These are phyloP conservation scores for Ceramica pisi DNA, from an alignment of 2,888 invertebrate genomes.

Conservation along the genomic window DNA sequence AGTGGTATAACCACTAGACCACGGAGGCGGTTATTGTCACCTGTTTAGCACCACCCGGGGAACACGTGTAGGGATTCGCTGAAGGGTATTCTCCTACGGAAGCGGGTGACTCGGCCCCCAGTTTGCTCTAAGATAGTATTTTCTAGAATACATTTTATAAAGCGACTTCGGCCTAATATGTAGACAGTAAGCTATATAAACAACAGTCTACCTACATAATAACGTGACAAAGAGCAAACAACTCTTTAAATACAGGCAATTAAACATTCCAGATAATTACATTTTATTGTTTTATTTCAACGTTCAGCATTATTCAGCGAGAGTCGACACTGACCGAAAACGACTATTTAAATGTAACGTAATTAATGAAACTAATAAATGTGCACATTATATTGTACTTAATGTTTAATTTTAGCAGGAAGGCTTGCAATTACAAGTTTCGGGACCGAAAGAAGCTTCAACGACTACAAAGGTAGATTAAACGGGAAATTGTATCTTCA, in stretches of 20 bases:
- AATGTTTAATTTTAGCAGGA: constrained; percentile 67
- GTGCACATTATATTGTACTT: constrained; percentile 63
- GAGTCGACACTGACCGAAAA: constrained; percentile 6
- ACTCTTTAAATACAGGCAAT: constrained; percentile 19
- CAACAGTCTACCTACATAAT: background rate
- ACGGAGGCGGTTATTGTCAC: too few species aligned
- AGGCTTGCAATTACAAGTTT: constrained; percentile 57
- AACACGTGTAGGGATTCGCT: too few species aligned
- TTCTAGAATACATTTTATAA: background rate
- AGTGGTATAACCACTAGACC: too few species aligned
- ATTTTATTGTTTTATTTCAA: constrained; percentile 40
- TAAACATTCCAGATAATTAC: constrained; percentile 35
- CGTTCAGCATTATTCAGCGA: constrained; percentile 15
- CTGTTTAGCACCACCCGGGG: too few species aligned
- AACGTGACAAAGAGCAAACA: constrained; percentile 25
- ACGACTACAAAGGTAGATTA: constrained; percentile 36
- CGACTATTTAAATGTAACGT: constrained; percentile 34
- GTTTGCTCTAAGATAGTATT: background rate
- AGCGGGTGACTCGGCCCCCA: too few species aligned
- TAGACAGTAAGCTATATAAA: background rate
- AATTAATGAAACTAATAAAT: constrained; percentile 63
- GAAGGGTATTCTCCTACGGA: too few species aligned
- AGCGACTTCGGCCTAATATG: background rate
- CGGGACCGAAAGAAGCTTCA: constrained; percentile 37
- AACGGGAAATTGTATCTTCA: constrained; percentile 45